These are phyloP conservation scores for Macropis europaea DNA, from an alignment of 2,888 invertebrate genomes.

Conservation along the genomic window DNA sequence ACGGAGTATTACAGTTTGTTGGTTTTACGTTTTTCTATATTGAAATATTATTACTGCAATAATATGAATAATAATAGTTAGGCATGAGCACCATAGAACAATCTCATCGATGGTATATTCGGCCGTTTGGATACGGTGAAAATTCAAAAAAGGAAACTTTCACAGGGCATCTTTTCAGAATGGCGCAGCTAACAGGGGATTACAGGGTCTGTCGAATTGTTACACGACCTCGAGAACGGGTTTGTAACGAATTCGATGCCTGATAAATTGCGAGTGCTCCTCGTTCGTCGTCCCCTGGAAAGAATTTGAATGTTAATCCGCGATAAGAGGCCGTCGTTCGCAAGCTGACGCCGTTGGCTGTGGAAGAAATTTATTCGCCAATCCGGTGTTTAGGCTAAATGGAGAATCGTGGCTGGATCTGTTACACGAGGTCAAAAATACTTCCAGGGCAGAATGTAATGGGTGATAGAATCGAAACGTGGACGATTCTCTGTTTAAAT, in stretches of 20 bases:
- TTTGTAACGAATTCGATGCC: conserved; percentile 35
- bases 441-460: too few species aligned
- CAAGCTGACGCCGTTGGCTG: background rate
- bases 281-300: conserved; percentile 2
- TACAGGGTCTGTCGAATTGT: conserved; percentile 69
- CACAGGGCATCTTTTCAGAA: conserved; percentile 68
- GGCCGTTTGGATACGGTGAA: conserved; percentile 45
- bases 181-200: conserved; percentile 70
- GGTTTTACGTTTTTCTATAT: too few species aligned
- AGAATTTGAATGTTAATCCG: conserved; percentile 58
- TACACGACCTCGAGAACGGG: conserved; percentile 19
- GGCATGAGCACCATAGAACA: too few species aligned
- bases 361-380: background rate
- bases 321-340: conserved; percentile 7
- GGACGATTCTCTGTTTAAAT: too few species aligned
- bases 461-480: too few species aligned
- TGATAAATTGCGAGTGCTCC: conserved; percentile 55
- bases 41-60: too few species aligned
- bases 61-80: too few species aligned
- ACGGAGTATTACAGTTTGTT: too few species aligned
- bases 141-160: conserved; percentile 71
- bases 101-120: too few species aligned
- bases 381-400: background rate
- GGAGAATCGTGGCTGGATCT: too few species aligned
- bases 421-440: too few species aligned